Conservation (phyloP, 2,888 invertebrate genomes). For the Cantharis rustica region DNA sequence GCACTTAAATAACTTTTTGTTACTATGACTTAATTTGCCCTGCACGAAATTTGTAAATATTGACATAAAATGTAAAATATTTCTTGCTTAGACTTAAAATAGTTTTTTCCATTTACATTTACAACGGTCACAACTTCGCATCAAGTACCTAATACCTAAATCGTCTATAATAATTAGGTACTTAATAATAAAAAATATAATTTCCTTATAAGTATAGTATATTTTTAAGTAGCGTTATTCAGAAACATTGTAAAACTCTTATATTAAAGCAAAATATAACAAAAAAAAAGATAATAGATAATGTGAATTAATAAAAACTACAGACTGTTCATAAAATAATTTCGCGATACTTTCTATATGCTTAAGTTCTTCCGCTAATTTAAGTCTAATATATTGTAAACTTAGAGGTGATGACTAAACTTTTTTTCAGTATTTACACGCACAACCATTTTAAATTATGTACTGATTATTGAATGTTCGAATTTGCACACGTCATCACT, state of each 20-base stretch:
- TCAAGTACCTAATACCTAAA: not conserved
- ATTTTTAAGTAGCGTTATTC: not conserved
- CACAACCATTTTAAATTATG: slow-evolving; percentile 13
- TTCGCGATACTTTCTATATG: slow-evolving; percentile 18
- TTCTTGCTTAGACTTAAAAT: slow-evolving; percentile 1
- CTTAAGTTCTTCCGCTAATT: slow-evolving; percentile 31
- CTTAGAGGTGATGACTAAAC: slow-evolving; percentile 25
- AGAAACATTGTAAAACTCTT: not conserved
- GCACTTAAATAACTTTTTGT: not conserved
- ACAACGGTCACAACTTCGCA: not conserved
- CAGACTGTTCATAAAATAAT: slow-evolving; percentile 16
- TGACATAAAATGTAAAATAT: not conserved
- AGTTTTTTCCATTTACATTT: slow-evolving; percentile 1
- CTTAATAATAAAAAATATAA: not conserved
- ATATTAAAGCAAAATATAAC: not conserved
- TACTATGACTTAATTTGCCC: not conserved
- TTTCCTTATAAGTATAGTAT: not conserved
- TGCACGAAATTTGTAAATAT: not conserved
- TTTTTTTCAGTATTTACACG: slow-evolving; percentile 24
- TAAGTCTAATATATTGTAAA: slow-evolving; percentile 23
- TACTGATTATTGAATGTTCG: slow-evolving; percentile 9
- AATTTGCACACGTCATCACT: slow-evolving; percentile 18
- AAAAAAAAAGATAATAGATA: not conserved
- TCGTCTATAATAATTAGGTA: not conserved
- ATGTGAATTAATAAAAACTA: not conserved